Percentiles rank a stretch among this genome's conserved stretches.
Evolutionary conservation across 2,797 vertebrate genomes (phyloP).

Genomic region (Pristis pectinata): DNA sequence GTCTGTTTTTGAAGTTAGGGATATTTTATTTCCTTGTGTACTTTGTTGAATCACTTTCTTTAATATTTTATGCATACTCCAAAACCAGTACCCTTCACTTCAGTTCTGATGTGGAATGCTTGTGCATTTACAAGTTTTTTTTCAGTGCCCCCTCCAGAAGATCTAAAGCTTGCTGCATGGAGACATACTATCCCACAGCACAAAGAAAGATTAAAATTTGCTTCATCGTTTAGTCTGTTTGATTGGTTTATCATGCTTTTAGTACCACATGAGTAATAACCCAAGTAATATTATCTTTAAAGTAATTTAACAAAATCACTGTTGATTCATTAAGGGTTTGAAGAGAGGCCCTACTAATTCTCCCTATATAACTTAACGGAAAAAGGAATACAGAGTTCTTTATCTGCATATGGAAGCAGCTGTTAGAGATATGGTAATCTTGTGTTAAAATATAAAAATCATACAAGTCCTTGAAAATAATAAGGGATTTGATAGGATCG

Average conservation of each 20-base stretch:
- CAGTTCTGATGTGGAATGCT: not conserved
- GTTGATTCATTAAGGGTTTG: not conserved
- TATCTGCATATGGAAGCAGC: too few relatives aligned
- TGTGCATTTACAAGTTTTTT: not conserved
- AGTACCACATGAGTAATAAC: not conserved
- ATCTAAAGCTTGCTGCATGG: not conserved
- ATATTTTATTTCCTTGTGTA: not conserved
- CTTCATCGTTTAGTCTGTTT: not conserved
- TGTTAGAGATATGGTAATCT: too few relatives aligned
- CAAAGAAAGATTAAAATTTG: not conserved
- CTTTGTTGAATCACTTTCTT: not conserved
- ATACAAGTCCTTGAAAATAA: not conserved
- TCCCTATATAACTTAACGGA: not conserved
- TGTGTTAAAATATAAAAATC: not conserved
- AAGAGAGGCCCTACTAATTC: not conserved
- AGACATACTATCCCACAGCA: not conserved
- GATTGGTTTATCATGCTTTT: not conserved
- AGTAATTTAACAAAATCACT: not conserved
- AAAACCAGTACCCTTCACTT: not conserved
- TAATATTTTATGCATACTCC: not conserved
- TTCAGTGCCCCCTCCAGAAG: not conserved
- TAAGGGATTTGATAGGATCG: not conserved
- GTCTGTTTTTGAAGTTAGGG: not conserved
- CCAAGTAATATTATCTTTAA: not conserved
- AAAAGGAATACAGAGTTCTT: too few relatives aligned